These are phyloP conservation scores for Ormyrus rosae DNA, from an alignment of 2,888 invertebrate genomes.

Conservation along the genomic window DNA sequence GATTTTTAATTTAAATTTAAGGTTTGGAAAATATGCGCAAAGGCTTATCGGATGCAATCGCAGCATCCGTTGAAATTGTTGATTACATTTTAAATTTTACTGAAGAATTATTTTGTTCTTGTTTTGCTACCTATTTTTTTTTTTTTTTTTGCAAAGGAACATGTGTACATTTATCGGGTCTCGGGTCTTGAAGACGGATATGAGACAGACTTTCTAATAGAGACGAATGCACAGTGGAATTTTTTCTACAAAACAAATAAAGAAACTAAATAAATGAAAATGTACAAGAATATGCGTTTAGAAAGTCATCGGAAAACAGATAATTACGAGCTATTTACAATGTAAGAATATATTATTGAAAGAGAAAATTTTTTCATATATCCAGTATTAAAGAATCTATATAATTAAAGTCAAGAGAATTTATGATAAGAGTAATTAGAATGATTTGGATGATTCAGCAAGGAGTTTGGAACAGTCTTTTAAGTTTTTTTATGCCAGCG, in stretches of 20 bases:
- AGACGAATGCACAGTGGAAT: slow-evolving; percentile 46
- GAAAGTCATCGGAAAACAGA: slow-evolving; percentile 36
- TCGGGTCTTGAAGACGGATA: slow-evolving; percentile 12
- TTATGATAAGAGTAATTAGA: neutral
- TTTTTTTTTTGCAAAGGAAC: slow-evolving; percentile 23
- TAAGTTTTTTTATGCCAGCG: slow-evolving; percentile 15
- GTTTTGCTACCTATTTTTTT: neutral
- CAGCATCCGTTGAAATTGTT: slow-evolving; percentile 11
- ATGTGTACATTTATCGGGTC: slow-evolving; percentile 32
- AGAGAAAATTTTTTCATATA: slow-evolving; percentile 44
- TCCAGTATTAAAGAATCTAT: slow-evolving; percentile 28
- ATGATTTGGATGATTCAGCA: slow-evolving; percentile 11
- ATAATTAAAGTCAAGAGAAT: slow-evolving; percentile 18
- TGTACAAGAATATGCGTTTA: slow-evolving; percentile 43
- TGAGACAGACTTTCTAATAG: slow-evolving; percentile 34
- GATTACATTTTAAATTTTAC: neutral
- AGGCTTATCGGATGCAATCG: slow-evolving; percentile 1
- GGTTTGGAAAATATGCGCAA: slow-evolving; percentile 25
- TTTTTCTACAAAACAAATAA: slow-evolving; percentile 46
- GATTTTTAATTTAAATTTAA: slow-evolving; percentile 20
- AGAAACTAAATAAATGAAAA: slow-evolving; percentile 26
- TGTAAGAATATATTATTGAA: slow-evolving; percentile 45
- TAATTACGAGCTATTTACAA: slow-evolving; percentile 24
- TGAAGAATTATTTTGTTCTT: neutral
- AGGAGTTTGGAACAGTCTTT: slow-evolving; percentile 14